phyloP scores from a whole-genome alignment of 1,140 invertebrate genomes.

The Trissolcus basalis region DNA sequence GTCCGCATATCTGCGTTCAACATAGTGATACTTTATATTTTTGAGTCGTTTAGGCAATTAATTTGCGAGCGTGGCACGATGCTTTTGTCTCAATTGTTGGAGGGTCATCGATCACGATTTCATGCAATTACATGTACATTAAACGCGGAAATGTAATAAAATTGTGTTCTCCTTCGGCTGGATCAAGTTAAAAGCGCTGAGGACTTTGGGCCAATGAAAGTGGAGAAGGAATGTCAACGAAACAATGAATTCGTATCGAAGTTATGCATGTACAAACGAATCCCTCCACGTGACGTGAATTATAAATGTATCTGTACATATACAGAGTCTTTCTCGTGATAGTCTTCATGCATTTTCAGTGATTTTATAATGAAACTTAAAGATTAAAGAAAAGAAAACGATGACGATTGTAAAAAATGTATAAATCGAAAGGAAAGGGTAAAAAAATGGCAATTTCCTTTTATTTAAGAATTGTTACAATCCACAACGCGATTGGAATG shows the following conservation, averaged over 20 bases:
- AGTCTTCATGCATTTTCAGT: slow-evolving; percentile 59
- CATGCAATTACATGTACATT: slow-evolving; percentile 29
- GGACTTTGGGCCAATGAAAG: slow-evolving; percentile 67
- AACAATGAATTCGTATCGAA: slow-evolving; percentile 75
- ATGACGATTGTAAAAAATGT: slow-evolving; percentile 42
- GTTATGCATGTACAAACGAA: slow-evolving; percentile 76
- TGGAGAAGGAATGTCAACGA: slow-evolving; percentile 68
- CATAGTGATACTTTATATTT: slow-evolving; percentile 50
- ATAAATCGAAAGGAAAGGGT: slow-evolving; percentile 24
- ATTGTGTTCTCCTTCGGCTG: slow-evolving; percentile 46
- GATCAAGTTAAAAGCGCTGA: slow-evolving; percentile 59
- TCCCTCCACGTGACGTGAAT: slow-evolving; percentile 76
- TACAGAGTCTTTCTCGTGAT: slow-evolving; percentile 63
- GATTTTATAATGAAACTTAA: slow-evolving; percentile 57
- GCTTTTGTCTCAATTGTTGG: slow-evolving; percentile 29
- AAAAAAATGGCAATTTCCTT: slow-evolving; percentile 1
- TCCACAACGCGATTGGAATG: slow-evolving; percentile 13
- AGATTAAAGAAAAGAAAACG: slow-evolving; percentile 9
- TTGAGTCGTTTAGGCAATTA: slow-evolving; percentile 47
- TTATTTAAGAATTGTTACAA: slow-evolving; percentile 19
- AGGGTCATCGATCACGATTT: slow-evolving; percentile 26
- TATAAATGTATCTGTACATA: slow-evolving; percentile 69
- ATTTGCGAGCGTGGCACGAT: slow-evolving; percentile 28
- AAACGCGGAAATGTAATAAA: slow-evolving; percentile 11
- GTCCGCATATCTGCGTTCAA: slow-evolving; percentile 45